phyloP scores from a whole-genome alignment of 2,797 vertebrate species.

The Carapus acus region DNA sequence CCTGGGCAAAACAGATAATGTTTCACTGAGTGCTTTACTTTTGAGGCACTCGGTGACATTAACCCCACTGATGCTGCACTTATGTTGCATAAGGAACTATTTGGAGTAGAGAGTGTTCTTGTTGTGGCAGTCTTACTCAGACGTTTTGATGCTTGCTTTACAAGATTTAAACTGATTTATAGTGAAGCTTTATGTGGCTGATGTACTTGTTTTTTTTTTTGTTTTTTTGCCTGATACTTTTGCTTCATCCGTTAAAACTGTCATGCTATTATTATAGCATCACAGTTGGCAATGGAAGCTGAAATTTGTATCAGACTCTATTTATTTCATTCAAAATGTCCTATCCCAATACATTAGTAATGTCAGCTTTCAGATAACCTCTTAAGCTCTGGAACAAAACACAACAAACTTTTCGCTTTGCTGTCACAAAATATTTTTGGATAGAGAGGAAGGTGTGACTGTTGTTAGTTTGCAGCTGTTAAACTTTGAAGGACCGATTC shows the following conservation, averaged over 20 bases:
- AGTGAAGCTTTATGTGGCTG: constrained; percentile 26
- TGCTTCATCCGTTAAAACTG: background rate
- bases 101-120: constrained; percentile 38
- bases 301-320: constrained; percentile 7
- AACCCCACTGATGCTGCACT: constrained; percentile 23
- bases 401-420: no score
- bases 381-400: no score
- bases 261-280: background rate
- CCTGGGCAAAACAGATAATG: constrained; percentile 45
- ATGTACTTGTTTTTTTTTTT: no score
- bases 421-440: constrained; percentile 5
- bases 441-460: constrained; percentile 26
- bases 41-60: constrained; percentile 50
- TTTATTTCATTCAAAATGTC: background rate
- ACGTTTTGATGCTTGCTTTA: background rate
- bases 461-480: constrained; percentile 6
- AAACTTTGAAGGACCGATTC: no score
- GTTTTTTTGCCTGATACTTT: background rate
- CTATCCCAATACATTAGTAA: background rate
- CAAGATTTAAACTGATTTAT: constrained; percentile 18
- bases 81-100: constrained; percentile 20
- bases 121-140: constrained; percentile 40
- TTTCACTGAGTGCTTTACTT: constrained; percentile 57
- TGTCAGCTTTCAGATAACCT: background rate
- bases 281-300: constrained; percentile 27